Evolutionary conservation across 2,797 vertebrate genomes (phyloP).

Genomic region (Pseudotriccus pelzelni): DNA sequence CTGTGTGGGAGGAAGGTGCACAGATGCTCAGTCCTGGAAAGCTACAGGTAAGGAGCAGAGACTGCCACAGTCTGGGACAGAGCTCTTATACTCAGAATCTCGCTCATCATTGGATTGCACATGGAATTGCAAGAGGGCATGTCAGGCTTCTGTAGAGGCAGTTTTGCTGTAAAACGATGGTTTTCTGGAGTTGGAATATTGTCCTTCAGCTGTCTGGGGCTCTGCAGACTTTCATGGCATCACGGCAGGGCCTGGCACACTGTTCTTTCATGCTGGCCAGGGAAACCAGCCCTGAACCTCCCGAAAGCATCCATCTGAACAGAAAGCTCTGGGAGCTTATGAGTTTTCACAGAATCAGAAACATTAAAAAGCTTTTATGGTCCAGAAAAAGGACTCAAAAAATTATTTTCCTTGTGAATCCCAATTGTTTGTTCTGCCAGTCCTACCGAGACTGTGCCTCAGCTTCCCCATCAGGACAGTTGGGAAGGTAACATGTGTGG

Average conservation of each 20-base stretch:
- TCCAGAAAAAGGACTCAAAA: background rate
- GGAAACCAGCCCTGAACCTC: background rate
- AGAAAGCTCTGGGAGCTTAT: background rate
- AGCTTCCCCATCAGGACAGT: background rate
- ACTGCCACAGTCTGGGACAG: background rate
- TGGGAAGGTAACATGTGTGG: background rate
- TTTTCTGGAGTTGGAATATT: background rate
- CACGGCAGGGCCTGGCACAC: accelerated
- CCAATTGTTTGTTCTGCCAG: background rate
- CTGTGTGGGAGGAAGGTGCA: accelerated
- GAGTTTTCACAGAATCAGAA: background rate
- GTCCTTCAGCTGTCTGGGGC: background rate
- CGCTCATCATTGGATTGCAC: background rate
- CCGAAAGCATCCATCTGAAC: background rate
- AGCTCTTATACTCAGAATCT: background rate
- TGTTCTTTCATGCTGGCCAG: accelerated
- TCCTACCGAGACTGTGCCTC: accelerated
- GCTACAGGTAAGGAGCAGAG: background rate
- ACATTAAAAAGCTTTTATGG: background rate
- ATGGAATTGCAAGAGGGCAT: background rate
- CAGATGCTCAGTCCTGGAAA: background rate
- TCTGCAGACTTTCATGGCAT: background rate
- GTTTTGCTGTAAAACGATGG: accelerated
- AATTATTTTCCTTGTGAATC: background rate
- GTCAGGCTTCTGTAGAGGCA: background rate